phyloP scores from a whole-genome alignment of 2,888 invertebrate genomes.

The Drosophila kokeensis region DNA sequence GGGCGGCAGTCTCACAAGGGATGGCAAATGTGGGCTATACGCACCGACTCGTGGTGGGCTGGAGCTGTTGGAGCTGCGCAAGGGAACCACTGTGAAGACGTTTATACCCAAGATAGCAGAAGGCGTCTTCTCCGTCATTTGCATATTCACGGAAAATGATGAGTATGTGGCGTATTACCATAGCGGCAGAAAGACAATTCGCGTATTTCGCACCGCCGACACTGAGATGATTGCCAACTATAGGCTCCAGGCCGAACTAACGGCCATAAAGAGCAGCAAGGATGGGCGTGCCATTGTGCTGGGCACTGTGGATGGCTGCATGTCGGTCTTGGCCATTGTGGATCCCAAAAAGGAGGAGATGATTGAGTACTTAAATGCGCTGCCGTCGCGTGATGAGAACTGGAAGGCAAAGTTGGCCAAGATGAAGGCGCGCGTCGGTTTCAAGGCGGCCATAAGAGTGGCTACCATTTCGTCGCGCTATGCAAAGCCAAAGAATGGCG shows the following conservation, averaged over 20 bases:
- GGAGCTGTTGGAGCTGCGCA: slow-evolving; percentile 95
- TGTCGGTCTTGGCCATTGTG: slow-evolving; percentile 93
- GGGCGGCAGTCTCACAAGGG: slow-evolving; percentile 95
- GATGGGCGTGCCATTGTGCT: slow-evolving; percentile 93
- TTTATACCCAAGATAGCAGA: slow-evolving; percentile 98
- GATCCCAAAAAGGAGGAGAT: slow-evolving; percentile 89
- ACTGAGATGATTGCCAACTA: slow-evolving; percentile 97
- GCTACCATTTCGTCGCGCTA: slow-evolving; percentile 86
- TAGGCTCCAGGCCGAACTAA: slow-evolving; percentile 94
- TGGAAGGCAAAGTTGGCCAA: slow-evolving; percentile 90
- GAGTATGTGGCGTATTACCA: slow-evolving; percentile 99
- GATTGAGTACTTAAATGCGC: slow-evolving; percentile 87
- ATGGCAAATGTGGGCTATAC: slow-evolving; percentile 95
- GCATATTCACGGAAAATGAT: slow-evolving; percentile 96
- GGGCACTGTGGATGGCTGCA: slow-evolving; percentile 96
- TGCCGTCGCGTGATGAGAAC: slow-evolving; percentile 90
- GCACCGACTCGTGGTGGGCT: slow-evolving; percentile 97
- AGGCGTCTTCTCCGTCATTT: slow-evolving; percentile 98
- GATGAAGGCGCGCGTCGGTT: slow-evolving; percentile 88
- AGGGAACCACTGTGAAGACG: slow-evolving; percentile 94
- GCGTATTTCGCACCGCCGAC: slow-evolving; percentile 96
- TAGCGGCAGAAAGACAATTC: slow-evolving; percentile 95
- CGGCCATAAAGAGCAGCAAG: slow-evolving; percentile 91
- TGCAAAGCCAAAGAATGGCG: slow-evolving; percentile 65
- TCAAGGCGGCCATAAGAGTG: slow-evolving; percentile 89